phyloP scores from a whole-genome alignment of 1,140 invertebrate genomes.

The Sesamia nonagrioides region DNA sequence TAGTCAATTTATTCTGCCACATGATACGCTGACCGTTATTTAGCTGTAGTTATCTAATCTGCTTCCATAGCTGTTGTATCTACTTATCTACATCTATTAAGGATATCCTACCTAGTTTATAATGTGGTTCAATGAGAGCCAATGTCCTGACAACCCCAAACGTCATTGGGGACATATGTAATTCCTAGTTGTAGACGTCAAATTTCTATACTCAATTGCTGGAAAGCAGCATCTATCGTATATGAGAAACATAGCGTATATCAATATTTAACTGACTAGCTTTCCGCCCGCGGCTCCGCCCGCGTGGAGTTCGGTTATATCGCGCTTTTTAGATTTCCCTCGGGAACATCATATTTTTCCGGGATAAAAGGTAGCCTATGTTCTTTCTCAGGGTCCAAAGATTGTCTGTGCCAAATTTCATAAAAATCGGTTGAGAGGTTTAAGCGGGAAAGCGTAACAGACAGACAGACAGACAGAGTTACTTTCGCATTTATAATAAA shows the following conservation, averaged over 20 bases:
- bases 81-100: constrained; percentile 1
- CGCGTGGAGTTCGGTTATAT: too few relatives aligned
- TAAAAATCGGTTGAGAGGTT: too few relatives aligned
- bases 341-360: too few relatives aligned
- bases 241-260: background rate
- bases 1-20: constrained; percentile 25
- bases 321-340: too few relatives aligned
- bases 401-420: too few relatives aligned
- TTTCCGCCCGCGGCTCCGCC: too few relatives aligned
- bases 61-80: constrained; percentile 28
- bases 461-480: too few relatives aligned
- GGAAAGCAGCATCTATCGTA: background rate
- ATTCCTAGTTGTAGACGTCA: background rate
- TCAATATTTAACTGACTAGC: background rate
- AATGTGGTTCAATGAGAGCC: background rate
- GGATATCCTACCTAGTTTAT: constrained; percentile 30
- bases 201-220: background rate
- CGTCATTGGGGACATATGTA: background rate
- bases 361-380: too few relatives aligned
- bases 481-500: too few relatives aligned
- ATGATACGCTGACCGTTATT: constrained; percentile 25
- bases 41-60: constrained; percentile 38
- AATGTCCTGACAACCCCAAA: background rate
- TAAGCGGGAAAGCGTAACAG: too few relatives aligned
- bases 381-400: too few relatives aligned